Percentiles rank a stretch among this genome's conserved stretches.
These are phyloP conservation scores for Drosophila prosaltans DNA, from an alignment of 1,140 invertebrate species.

Conservation along the genomic window DNA sequence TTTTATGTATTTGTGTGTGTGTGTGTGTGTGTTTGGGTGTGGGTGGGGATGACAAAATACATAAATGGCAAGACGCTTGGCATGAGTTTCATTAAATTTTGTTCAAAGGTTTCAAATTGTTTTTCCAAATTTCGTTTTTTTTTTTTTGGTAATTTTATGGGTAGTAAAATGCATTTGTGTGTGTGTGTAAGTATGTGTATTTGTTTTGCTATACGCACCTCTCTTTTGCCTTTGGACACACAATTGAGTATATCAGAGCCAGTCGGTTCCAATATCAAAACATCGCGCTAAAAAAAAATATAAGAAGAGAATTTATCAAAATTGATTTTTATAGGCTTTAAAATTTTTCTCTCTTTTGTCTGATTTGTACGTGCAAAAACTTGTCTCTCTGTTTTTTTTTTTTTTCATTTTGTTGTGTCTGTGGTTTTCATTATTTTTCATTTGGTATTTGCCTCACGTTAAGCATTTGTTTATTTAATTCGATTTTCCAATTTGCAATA, in stretches of 20 bases:
- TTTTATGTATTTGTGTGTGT: constrained; percentile 25
- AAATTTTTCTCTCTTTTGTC: constrained; percentile 7
- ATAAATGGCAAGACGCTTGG: constrained; percentile 37
- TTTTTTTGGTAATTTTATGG: constrained; percentile 5
- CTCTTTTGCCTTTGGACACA: constrained; percentile 91
- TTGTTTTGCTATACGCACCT: constrained; percentile 84
- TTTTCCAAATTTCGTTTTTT: constrained; percentile 14
- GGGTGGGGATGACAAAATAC: constrained; percentile 28
- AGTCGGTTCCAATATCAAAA: constrained; percentile 88
- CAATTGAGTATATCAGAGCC: constrained; percentile 88
- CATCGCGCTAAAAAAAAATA: constrained; percentile 86
- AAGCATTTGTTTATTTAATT: constrained; percentile 82
- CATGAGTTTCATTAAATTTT: constrained; percentile 47
- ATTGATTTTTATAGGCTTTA: constrained; percentile 35
- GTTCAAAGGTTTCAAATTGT: constrained; percentile 24
- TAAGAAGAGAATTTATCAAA: neutral
- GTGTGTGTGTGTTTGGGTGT: constrained; percentile 10
- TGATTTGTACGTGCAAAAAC: constrained; percentile 43
- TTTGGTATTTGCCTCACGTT: constrained; percentile 74
- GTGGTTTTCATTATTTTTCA: constrained; percentile 35
- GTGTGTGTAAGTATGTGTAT: neutral
- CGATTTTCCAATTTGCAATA: constrained; percentile 49
- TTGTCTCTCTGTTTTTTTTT: neutral
- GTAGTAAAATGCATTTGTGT: constrained; percentile 30
- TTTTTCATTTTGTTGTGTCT: neutral